Evolutionary conservation across 2,113 vertebrate genomes (phyloP).

Genomic region (Brachirus orientalis): DNA sequence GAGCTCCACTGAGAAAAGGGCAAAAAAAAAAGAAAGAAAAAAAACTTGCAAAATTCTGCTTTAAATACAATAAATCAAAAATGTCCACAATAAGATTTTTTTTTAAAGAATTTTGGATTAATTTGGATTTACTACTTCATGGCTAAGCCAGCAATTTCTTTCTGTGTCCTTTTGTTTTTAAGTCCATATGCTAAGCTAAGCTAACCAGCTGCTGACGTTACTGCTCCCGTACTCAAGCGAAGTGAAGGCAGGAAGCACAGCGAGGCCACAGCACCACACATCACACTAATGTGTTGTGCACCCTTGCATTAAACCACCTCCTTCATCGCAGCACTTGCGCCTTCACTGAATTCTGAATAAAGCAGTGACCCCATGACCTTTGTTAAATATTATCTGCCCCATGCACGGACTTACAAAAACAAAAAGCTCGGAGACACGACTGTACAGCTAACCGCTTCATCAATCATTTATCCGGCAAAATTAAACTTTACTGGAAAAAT

Average conservation of each 20-base stretch:
- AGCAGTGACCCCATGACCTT: conserved; percentile 61
- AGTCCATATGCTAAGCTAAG: not conserved
- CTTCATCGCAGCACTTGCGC: not conserved
- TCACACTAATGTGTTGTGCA: not conserved
- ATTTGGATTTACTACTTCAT: too few relatives aligned
- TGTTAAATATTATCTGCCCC: conserved; percentile 83
- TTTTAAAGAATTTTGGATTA: too few relatives aligned
- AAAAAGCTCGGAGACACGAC: conserved; percentile 53
- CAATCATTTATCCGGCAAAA: conserved; percentile 80
- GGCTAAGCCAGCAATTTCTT: too few relatives aligned
- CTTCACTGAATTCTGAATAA: conserved; percentile 29
- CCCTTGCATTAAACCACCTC: not conserved
- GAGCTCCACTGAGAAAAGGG: too few relatives aligned
- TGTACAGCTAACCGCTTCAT: conserved; percentile 54
- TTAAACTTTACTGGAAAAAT: conserved; percentile 59
- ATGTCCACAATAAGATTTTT: too few relatives aligned
- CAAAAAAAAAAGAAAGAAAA: too few relatives aligned
- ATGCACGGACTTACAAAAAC: conserved; percentile 61
- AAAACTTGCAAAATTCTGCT: too few relatives aligned
- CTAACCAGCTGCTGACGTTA: too few relatives aligned
- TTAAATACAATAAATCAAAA: too few relatives aligned
- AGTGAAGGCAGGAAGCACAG: not conserved
- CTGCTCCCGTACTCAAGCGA: too few relatives aligned
- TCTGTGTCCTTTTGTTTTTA: too few relatives aligned
- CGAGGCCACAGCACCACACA: not conserved